Evolutionary conservation across 1,140 invertebrate species (phyloP), one percentile per base, ranked within the genome.

Genomic region (Cephus cinctus): DNA sequence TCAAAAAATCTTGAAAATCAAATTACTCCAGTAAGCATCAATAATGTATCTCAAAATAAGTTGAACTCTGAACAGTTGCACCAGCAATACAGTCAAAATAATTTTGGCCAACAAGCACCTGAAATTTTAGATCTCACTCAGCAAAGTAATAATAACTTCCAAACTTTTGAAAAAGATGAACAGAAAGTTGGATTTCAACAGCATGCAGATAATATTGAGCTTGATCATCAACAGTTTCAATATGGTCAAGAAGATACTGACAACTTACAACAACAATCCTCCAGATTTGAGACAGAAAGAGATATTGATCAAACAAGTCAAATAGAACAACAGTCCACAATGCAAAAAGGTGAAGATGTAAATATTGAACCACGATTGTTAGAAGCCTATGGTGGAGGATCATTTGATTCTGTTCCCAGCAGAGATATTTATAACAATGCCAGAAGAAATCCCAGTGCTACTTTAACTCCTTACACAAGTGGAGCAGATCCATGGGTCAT

Each of bases 331-430:
- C 1, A 8, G 9, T 8, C 14, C 9, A 11, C 11, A n/a, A 36
- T 9, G 16, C 14, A 8, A 36, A 14, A 16, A 36, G 11, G 14
- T 8, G 11, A 9, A n/a, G 11, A 11, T 9, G 35, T 16, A 16
- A 27, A n/a, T 27, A n/a, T 54, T 8, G 35, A 57, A 14, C 20
- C 61, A 19, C 61, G 62, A 38, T 68, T 72, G 49, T 38, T 73
- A 8, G 56, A 71, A 69, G 68, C 55, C 12, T 72, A 65, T 45
- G 71, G 69, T 4, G 69, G 63, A 27, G 63, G 60, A 5, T 51
- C 55, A 4, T 67, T 70, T 21, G 59, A 61, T 35, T 38, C 40
- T 1, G 35, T 50, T 15, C 63, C 52, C 11, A 46, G 11, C 18
- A 47, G 55, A 16, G 50, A 71, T 39, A 55, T 66, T 31, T 73